A percentile compares a stretch with the other conserved stretches of the same genome.
phyloP scores from a whole-genome alignment of 1,140 invertebrate species.

The Drosophila elegans region DNA sequence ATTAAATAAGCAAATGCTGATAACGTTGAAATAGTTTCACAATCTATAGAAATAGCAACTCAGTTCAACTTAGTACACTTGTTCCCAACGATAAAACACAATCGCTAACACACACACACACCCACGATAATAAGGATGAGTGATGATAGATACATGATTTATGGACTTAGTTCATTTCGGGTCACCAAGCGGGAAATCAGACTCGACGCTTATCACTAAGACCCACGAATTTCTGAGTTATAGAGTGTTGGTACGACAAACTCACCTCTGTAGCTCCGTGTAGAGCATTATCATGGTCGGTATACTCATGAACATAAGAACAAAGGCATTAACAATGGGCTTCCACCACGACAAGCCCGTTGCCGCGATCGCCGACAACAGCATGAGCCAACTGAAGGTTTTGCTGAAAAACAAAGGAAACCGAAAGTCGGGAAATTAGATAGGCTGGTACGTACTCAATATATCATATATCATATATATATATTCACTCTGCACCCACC shows the following conservation, averaged over 20 bases:
- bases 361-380: conserved; percentile 87
- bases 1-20: conserved; percentile 23
- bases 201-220: conserved; percentile 27
- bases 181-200: conserved; percentile 34
- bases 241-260: conserved; percentile 11
- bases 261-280: conserved; percentile 88
- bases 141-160: conserved; percentile 54
- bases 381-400: conserved; percentile 86
- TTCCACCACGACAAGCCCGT: conserved; percentile 89
- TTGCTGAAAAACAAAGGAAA: conserved; percentile 84
- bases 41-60: conserved; percentile 10
- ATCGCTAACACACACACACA: conserved; percentile 1
- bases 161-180: conserved; percentile 30
- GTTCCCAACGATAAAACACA: conserved; percentile 33
- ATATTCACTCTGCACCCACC: conserved; percentile 85
- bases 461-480: neutral
- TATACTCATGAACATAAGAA: conserved; percentile 90
- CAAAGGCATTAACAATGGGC: conserved; percentile 92
- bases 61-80: conserved; percentile 15
- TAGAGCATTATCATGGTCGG: conserved; percentile 89
- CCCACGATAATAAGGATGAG: conserved; percentile 38
- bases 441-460: neutral
- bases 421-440: conserved; percentile 31
- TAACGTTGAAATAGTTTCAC: conserved; percentile 43
- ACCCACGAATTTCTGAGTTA: neutral